Conservation (phyloP, 2,113 vertebrate species). For the Festucalex cinctus region DNA sequence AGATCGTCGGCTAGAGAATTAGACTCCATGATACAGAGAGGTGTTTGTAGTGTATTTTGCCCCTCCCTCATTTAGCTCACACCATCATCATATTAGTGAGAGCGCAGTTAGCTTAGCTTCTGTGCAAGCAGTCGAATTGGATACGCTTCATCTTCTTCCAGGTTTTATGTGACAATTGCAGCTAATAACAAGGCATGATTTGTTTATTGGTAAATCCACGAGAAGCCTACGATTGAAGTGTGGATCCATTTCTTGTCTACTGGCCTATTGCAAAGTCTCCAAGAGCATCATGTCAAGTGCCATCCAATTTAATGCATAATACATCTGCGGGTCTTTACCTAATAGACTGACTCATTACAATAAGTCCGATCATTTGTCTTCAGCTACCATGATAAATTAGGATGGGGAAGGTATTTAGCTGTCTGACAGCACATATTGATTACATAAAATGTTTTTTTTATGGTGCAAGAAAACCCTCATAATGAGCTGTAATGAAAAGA, state of each 20-base stretch:
- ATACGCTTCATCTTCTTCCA: not conserved
- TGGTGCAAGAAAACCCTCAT: not conserved
- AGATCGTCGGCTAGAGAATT: not conserved
- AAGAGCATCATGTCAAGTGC: not conserved
- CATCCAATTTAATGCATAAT: slow-evolving; percentile 7
- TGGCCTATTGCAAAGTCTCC: not conserved
- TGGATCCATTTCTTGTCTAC: not conserved
- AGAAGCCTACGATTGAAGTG: not conserved
- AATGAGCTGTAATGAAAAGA: not conserved
- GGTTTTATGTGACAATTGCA: not conserved
- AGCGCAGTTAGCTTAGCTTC: not conserved
- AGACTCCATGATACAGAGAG: not conserved
- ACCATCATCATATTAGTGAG: not conserved
- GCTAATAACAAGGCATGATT: not conserved
- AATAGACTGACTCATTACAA: not conserved
- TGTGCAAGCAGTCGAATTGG: not conserved
- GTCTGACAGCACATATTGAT: slow-evolving; percentile 1
- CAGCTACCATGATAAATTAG: not conserved
- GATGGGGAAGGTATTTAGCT: not conserved
- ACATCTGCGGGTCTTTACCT: not conserved
- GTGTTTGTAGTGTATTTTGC: not conserved
- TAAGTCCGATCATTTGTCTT: not conserved
- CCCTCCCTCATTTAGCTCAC: not conserved
- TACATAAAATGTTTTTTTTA: not conserved
- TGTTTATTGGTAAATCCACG: not conserved